Percentiles rank a stretch among this genome's conserved stretches.
Evolutionary conservation across 1,140 invertebrate genomes (phyloP).

Genomic region (Lamellibrachia luymesi): DNA sequence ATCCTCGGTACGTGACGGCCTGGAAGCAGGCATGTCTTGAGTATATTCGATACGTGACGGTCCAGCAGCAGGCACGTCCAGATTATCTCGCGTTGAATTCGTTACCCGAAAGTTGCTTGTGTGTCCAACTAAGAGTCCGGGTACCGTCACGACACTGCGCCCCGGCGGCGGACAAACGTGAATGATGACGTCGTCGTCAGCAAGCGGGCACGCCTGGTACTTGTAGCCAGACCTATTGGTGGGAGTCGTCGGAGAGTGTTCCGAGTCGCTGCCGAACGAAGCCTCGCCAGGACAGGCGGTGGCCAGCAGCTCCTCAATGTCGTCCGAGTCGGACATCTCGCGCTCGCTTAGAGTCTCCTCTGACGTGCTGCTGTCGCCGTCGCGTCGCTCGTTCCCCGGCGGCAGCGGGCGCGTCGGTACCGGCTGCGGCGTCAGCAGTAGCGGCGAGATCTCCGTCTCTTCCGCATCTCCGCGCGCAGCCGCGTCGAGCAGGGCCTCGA

Average conservation of each 20-base stretch:
- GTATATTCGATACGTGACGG: not conserved
- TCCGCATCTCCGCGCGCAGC: not conserved
- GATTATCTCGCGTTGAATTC: not conserved
- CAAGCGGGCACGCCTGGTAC: not conserved
- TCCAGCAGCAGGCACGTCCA: too few species aligned
- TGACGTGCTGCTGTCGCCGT: constrained; percentile 7
- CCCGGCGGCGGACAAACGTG: not conserved
- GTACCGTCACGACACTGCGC: not conserved
- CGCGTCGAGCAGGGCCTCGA: not conserved
- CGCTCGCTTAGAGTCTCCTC: constrained; percentile 20
- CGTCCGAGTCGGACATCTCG: not conserved
- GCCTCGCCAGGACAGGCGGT: constrained; percentile 3
- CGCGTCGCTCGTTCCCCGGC: not conserved
- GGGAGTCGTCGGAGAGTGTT: not conserved
- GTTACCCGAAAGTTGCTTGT: not conserved
- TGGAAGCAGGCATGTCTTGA: not conserved
- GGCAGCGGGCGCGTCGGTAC: not conserved
- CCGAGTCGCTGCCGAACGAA: constrained; percentile 4
- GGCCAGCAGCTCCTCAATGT: constrained; percentile 9
- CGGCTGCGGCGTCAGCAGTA: not conserved
- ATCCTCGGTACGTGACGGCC: not conserved
- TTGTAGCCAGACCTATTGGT: not conserved
- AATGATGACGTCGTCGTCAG: not conserved
- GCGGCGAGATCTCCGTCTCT: not conserved
- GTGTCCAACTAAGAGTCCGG: not conserved